phyloP scores from a whole-genome alignment of 2,113 vertebrate genomes.

The Hiodon alosoides region DNA sequence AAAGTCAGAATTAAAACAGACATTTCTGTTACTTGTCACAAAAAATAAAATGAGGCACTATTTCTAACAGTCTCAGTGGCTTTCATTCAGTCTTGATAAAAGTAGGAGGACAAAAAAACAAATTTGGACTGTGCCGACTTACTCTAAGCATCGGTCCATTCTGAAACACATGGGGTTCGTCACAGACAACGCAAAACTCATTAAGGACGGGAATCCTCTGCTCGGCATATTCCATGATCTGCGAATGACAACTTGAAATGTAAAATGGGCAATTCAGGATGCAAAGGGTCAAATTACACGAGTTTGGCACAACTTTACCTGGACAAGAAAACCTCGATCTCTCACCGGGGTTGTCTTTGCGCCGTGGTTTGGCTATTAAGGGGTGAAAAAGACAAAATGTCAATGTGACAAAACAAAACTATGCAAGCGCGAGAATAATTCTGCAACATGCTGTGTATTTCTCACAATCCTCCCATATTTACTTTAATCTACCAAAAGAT shows the following conservation, averaged over 20 bases:
- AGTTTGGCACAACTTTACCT: conserved; percentile 56
- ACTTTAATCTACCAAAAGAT: too few species aligned
- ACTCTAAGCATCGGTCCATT: conserved; percentile 88
- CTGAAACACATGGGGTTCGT: conserved; percentile 85
- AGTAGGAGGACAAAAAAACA: background rate
- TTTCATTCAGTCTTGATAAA: background rate
- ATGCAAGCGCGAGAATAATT: too few species aligned
- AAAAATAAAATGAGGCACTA: background rate
- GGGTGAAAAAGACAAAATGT: background rate
- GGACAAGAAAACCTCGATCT: conserved; percentile 81
- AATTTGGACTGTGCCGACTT: conserved; percentile 43
- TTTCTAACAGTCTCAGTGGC: background rate
- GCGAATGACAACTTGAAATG: conserved; percentile 31
- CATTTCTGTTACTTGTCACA: too few species aligned
- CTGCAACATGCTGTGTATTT: too few species aligned
- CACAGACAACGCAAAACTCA: conserved; percentile 86
- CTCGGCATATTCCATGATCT: conserved; percentile 86
- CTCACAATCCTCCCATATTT: too few species aligned
- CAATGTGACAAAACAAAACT: background rate
- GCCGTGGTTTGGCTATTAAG: conserved; percentile 69
- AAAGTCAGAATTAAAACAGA: too few species aligned
- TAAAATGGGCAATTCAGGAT: background rate
- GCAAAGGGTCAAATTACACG: background rate
- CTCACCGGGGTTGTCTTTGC: conserved; percentile 73
- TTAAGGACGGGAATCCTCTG: conserved; percentile 83